Percentiles rank a stretch among this genome's conserved stretches.
phyloP scores from a whole-genome alignment of 2,113 vertebrate species.

The Chloebia gouldiae region DNA sequence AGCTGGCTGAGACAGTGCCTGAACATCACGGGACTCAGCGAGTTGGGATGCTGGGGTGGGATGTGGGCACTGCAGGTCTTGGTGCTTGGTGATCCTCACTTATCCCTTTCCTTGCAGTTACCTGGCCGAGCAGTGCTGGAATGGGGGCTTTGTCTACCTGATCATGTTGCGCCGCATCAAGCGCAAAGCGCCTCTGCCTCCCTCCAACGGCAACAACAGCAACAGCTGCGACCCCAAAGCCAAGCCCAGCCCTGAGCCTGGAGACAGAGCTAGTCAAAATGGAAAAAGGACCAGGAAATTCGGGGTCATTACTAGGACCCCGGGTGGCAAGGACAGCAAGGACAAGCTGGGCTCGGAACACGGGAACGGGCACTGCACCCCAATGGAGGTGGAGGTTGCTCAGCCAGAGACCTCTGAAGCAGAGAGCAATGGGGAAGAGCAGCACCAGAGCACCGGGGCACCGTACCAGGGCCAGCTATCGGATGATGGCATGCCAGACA shows the following conservation, averaged over 20 bases:
- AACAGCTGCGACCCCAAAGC: constrained; percentile 71
- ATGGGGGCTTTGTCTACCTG: constrained; percentile 93
- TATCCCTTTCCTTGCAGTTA: constrained; percentile 78
- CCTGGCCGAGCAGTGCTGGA: constrained; percentile 97
- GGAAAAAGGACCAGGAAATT: constrained; percentile 90
- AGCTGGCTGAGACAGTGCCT: not conserved
- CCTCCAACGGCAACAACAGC: constrained; percentile 76
- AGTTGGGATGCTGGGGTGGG: fast-evolving
- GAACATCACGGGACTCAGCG: fast-evolving
- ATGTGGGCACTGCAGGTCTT: fast-evolving
- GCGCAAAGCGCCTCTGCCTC: constrained; percentile 87
- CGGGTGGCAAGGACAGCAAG: constrained; percentile 67
- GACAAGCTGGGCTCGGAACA: constrained; percentile 36
- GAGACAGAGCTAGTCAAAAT: constrained; percentile 67
- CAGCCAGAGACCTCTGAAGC: constrained; percentile 58
- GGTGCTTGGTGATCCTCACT: fast-evolving
- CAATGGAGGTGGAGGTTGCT: constrained; percentile 69
- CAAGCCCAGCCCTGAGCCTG: constrained; percentile 60
- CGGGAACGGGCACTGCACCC: constrained; percentile 65
- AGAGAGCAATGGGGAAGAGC: constrained; percentile 28
- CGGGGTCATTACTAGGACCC: constrained; percentile 87
- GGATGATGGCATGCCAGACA: constrained; percentile 71
- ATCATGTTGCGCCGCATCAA: constrained; percentile 97
- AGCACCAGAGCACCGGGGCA: not conserved
- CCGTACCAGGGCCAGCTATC: constrained; percentile 68